These are phyloP conservation scores for Pangasius sanitwongsei DNA, from an alignment of 2,797 vertebrate species.

Conservation along the genomic window DNA sequence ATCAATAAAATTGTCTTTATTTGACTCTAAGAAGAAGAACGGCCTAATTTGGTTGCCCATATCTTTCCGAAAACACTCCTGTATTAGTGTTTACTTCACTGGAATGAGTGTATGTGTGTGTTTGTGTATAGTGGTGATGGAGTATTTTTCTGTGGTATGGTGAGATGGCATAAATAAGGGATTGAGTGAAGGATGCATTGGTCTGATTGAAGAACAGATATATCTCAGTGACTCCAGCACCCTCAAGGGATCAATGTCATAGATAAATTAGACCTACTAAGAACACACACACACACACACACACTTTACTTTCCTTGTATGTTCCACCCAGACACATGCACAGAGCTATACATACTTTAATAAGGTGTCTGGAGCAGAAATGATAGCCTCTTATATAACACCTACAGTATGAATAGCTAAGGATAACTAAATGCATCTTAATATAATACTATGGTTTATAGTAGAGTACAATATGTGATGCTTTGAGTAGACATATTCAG, in stretches of 20 bases:
- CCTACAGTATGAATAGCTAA: neutral
- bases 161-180: neutral
- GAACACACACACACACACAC: constrained; percentile 2
- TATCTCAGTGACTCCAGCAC: neutral
- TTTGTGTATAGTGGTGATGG: neutral
- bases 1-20: neutral
- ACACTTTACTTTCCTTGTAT: neutral
- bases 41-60: neutral
- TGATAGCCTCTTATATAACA: neutral
- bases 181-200: neutral
- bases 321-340: neutral
- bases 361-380: neutral
- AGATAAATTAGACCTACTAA: neutral
- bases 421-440: neutral
- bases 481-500: neutral
- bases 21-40: neutral
- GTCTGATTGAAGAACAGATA: neutral
- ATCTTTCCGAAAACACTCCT: neutral
- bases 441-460: neutral
- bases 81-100: neutral
- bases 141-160: neutral
- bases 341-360: neutral
- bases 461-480: neutral
- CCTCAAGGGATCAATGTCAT: neutral
- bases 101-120: neutral